Evolutionary conservation across 2,113 vertebrate species (phyloP).

Genomic region (Scopus umbretta): DNA sequence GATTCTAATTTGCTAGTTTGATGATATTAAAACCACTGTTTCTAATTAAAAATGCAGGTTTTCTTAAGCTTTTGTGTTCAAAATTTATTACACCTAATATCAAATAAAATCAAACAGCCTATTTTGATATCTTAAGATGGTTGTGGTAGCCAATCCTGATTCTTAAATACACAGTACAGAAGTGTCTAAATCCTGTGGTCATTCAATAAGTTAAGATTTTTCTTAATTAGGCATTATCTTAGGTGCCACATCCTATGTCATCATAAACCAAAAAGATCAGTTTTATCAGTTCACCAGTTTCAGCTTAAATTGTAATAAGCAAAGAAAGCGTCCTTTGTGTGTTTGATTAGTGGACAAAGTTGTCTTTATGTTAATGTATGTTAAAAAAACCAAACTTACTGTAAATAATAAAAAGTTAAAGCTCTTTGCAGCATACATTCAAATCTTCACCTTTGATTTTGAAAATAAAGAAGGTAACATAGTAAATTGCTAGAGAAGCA

Average conservation of each 20-base stretch:
- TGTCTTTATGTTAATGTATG: neutral
- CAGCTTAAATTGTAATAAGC: neutral
- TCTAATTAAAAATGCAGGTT: rapidly evolving
- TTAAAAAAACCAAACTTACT: neutral
- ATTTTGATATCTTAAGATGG: neutral
- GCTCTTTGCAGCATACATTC: neutral
- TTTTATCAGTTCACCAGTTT: neutral
- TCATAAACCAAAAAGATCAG: neutral
- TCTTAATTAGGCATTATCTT: neutral
- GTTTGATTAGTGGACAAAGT: neutral
- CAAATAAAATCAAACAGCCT: neutral
- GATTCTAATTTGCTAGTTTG: neutral
- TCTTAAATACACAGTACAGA: neutral
- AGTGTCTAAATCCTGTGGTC: neutral
- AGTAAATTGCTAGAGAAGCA: neutral
- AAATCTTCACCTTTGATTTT: neutral
- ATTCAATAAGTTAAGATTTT: neutral
- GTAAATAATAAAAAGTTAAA: neutral
- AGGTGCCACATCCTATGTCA: neutral
- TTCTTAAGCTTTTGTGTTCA: neutral
- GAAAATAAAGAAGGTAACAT: neutral
- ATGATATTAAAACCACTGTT: neutral
- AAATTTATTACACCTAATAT: neutral
- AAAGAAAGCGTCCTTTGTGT: neutral
- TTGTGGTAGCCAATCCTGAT: neutral